A percentile compares a stretch with the other conserved stretches of the same genome.
Evolutionary conservation across 1,140 invertebrate species (phyloP).

Genomic region (Orius laevigatus): DNA sequence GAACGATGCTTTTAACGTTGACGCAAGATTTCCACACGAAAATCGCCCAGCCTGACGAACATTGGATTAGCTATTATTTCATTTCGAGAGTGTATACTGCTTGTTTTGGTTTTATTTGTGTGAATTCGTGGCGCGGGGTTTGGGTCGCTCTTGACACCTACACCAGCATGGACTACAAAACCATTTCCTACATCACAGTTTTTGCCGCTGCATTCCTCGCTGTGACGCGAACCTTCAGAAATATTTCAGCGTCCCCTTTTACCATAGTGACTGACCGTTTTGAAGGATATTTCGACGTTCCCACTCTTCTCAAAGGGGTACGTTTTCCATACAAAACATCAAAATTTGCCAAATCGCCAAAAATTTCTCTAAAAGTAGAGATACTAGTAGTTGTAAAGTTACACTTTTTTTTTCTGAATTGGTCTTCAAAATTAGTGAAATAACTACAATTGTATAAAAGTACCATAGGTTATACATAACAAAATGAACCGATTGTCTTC

Average conservation of each 20-base stretch:
- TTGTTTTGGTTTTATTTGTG: constrained; percentile 56
- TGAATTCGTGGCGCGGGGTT: constrained; percentile 68
- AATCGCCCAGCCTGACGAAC: constrained; percentile 44
- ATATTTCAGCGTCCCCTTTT: constrained; percentile 66
- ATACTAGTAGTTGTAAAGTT: too few relatives aligned
- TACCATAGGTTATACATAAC: too few relatives aligned
- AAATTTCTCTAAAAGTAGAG: too few relatives aligned
- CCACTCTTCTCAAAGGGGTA: constrained; percentile 54
- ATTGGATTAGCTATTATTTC: constrained; percentile 48
- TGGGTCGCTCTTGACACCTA: constrained; percentile 59
- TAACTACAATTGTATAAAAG: too few relatives aligned
- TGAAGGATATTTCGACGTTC: constrained; percentile 60
- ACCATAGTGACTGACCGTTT: constrained; percentile 52
- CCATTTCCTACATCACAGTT: constrained; percentile 40
- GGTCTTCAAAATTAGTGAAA: too few relatives aligned
- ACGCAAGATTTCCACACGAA: constrained; percentile 43
- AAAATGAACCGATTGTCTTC: too few relatives aligned
- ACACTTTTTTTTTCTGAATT: too few relatives aligned
- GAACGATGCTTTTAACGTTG: constrained; percentile 47
- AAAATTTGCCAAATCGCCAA: too few relatives aligned
- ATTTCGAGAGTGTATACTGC: constrained; percentile 57
- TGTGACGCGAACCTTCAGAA: constrained; percentile 48
- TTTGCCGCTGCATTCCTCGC: constrained; percentile 39
- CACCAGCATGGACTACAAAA: constrained; percentile 38
- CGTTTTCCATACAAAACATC: not conserved